Conservation (phyloP, 2,888 invertebrate species). For the Luperina nickerlii region DNA sequence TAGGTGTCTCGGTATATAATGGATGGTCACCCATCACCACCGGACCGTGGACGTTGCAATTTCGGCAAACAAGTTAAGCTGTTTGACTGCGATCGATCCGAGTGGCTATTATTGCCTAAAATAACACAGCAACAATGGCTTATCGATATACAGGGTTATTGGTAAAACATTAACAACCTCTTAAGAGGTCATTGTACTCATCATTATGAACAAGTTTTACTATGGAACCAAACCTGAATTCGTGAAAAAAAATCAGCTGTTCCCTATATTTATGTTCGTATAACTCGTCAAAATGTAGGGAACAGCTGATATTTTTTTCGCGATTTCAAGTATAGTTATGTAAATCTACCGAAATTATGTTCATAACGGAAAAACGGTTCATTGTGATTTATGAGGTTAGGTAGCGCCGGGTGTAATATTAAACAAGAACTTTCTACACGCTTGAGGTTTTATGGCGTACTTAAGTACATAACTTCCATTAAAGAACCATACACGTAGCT, state of each 20-base stretch:
- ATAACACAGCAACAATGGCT: neutral
- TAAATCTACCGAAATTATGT: slow-evolving; percentile 48
- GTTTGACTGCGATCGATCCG: too few species aligned
- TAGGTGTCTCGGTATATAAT: neutral
- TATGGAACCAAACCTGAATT: too few species aligned
- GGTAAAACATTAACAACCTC: too few species aligned
- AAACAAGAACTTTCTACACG: slow-evolving; percentile 64
- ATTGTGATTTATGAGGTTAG: slow-evolving; percentile 60
- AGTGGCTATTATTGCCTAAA: neutral
- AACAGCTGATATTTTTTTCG: too few species aligned
- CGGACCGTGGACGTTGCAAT: neutral
- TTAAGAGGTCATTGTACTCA: too few species aligned
- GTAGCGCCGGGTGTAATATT: slow-evolving; percentile 58
- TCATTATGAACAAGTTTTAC: too few species aligned
- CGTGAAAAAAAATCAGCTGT: too few species aligned
- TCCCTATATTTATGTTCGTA: too few species aligned
- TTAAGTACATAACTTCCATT: slow-evolving; percentile 59
- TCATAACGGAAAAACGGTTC: slow-evolving; percentile 46
- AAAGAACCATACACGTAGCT: slow-evolving; percentile 56
- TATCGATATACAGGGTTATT: neutral
- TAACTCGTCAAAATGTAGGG: too few species aligned
- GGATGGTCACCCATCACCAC: neutral
- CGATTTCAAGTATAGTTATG: slow-evolving; percentile 35
- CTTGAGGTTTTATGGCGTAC: slow-evolving; percentile 63
- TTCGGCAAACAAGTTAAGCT: neutral